phyloP scores from a whole-genome alignment of 2,888 invertebrate species.

The Glyphotaelius pellucidus region DNA sequence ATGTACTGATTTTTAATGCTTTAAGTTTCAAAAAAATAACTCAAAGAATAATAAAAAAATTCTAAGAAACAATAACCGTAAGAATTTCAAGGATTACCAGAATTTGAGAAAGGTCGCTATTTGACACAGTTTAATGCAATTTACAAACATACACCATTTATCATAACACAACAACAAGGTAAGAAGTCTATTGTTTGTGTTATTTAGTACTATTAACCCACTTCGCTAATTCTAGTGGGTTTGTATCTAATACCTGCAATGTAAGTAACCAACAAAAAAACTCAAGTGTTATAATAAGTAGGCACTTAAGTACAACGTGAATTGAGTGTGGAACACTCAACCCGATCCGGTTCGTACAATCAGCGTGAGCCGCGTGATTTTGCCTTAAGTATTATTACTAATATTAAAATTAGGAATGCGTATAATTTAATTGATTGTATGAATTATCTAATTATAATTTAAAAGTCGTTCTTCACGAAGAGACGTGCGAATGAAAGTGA shows the following conservation, averaged over 20 bases:
- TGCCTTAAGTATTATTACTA: not conserved
- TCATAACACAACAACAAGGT: not conserved
- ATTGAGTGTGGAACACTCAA: not conserved
- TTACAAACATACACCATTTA: not conserved
- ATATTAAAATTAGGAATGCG: not conserved
- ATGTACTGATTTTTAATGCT: too few species aligned
- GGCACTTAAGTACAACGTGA: not conserved
- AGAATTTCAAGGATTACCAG: not conserved
- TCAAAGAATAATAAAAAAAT: not conserved
- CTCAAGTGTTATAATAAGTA: not conserved
- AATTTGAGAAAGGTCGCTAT: not conserved
- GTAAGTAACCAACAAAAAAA: not conserved
- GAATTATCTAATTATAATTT: not conserved
- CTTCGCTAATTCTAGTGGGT: not conserved
- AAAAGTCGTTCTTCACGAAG: not conserved
- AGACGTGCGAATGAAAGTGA: constrained; percentile 2
- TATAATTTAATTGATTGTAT: not conserved
- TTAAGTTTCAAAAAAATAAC: not conserved
- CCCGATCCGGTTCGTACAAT: not conserved
- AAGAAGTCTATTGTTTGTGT: not conserved
- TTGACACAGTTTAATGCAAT: not conserved
- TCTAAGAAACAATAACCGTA: too few species aligned
- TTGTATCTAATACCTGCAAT: not conserved
- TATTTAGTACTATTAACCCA: not conserved
- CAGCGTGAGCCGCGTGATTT: not conserved